Conservation (phyloP, 2,113 vertebrate species). For the Bothrops jararaca region DNA sequence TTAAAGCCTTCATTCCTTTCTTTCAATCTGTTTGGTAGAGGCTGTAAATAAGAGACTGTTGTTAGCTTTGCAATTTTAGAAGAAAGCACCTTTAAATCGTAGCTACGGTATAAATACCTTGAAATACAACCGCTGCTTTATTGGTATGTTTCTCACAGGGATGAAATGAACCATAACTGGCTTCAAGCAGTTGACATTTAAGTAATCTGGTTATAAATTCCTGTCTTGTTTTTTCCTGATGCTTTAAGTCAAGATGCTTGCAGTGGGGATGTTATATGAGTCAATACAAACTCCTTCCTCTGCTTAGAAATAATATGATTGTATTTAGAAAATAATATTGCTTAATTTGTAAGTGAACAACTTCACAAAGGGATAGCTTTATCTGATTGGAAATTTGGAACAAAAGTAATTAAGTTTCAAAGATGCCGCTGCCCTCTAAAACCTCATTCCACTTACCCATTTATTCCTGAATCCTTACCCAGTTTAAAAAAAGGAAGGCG, state of each 20-base stretch:
- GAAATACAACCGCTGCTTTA: neutral
- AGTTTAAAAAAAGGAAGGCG: neutral
- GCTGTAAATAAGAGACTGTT: neutral
- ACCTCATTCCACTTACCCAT: neutral
- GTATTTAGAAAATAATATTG: neutral
- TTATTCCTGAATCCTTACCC: neutral
- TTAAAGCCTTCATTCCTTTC: neutral
- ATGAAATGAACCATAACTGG: neutral
- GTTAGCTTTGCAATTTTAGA: neutral
- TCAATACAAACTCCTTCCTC: neutral
- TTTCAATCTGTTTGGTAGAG: neutral
- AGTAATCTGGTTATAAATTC: constrained; percentile 1
- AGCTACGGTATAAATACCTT: neutral
- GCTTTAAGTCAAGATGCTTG: neutral
- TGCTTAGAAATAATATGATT: neutral
- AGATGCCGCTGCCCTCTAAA: neutral
- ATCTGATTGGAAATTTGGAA: neutral
- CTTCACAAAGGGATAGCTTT: neutral
- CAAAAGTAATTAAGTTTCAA: neutral
- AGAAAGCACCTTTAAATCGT: neutral
- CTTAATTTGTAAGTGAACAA: constrained; percentile 5
- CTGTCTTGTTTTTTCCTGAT: neutral
- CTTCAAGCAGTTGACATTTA: neutral
- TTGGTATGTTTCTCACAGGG: neutral
- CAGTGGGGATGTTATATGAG: neutral